These are phyloP conservation scores for Anthopleura xanthogrammica DNA, from an alignment of 92 coral and sea anemone genomes.

Conservation along the genomic window DNA sequence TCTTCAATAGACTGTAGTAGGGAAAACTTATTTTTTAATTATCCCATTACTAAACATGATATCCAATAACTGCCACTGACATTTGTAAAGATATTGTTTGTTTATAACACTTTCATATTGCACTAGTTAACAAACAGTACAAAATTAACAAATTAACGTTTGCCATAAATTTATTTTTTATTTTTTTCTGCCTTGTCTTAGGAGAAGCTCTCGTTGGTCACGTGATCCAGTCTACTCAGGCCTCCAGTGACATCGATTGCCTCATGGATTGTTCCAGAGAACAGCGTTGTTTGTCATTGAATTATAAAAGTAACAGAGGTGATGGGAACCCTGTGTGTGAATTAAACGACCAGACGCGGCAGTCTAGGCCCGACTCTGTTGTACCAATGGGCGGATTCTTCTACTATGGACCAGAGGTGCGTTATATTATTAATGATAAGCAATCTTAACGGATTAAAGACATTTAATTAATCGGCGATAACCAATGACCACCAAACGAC, in stretches of 20 bases:
- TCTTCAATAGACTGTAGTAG: too few species aligned
- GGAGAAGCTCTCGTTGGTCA: background rate
- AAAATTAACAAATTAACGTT: too few species aligned
- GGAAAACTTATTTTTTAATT: too few species aligned
- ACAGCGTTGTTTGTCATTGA: background rate
- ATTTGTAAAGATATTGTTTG: too few species aligned
- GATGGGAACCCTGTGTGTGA: slow-evolving; percentile 4
- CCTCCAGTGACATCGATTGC: background rate
- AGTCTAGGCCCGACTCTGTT: background rate
- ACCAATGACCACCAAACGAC: too few species aligned
- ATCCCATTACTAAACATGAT: too few species aligned
- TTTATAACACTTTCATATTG: too few species aligned
- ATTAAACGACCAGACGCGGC: background rate
- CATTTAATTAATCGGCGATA: too few species aligned
- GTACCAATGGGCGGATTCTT: background rate
- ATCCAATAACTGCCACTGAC: too few species aligned
- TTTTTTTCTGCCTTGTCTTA: background rate
- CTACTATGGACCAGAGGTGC: background rate
- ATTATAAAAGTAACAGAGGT: background rate
- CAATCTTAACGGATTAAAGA: too few species aligned
- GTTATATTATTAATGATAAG: background rate
- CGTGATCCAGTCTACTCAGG: background rate
- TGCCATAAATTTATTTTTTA: too few species aligned
- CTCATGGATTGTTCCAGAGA: background rate
- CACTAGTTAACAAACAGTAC: too few species aligned